Percentiles rank a stretch among this genome's conserved stretches.
Evolutionary conservation across 2,888 invertebrate genomes (phyloP).

Genomic region (Drosophila diplacantha): DNA sequence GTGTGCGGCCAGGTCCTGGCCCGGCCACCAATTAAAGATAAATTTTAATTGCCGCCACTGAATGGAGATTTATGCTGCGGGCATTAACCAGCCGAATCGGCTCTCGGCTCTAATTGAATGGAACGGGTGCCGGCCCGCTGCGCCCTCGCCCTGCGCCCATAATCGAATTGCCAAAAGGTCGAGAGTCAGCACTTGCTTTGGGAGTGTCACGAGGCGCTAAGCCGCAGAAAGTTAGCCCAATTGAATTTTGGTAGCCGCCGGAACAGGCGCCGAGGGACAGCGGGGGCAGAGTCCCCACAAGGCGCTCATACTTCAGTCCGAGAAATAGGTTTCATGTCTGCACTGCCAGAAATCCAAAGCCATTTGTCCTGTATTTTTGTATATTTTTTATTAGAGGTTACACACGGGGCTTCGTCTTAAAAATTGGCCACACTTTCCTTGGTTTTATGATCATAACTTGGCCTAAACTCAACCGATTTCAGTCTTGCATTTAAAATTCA

Average conservation of each 20-base stretch:
- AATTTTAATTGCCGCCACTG: conserved; percentile 75
- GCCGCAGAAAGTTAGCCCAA: conserved; percentile 61
- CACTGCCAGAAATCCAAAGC: conserved; percentile 32
- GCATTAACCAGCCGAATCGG: conserved; percentile 53
- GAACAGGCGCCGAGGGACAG: not conserved
- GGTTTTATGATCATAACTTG: too few species aligned
- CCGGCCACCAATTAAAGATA: conserved; percentile 73
- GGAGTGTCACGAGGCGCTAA: conserved; percentile 38
- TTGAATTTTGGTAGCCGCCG: conserved; percentile 45
- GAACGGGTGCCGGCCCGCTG: too few species aligned
- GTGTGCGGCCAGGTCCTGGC: conserved; percentile 1
- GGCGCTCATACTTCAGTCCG: not conserved
- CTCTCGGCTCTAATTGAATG: conserved; percentile 37
- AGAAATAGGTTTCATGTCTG: conserved; percentile 18
- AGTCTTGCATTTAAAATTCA: too few species aligned
- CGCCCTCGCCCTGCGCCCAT: not conserved
- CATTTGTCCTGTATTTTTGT: too few species aligned
- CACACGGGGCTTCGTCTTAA: too few species aligned
- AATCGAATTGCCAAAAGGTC: conserved; percentile 39
- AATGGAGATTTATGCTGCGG: conserved; percentile 74
- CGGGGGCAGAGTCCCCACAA: conserved; percentile 6
- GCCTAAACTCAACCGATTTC: too few species aligned
- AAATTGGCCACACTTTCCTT: too few species aligned
- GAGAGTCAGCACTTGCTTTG: conserved; percentile 42
- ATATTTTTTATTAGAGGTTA: too few species aligned